phyloP scores from a whole-genome alignment of 2,113 vertebrate species.

The Glaucomys volans region DNA sequence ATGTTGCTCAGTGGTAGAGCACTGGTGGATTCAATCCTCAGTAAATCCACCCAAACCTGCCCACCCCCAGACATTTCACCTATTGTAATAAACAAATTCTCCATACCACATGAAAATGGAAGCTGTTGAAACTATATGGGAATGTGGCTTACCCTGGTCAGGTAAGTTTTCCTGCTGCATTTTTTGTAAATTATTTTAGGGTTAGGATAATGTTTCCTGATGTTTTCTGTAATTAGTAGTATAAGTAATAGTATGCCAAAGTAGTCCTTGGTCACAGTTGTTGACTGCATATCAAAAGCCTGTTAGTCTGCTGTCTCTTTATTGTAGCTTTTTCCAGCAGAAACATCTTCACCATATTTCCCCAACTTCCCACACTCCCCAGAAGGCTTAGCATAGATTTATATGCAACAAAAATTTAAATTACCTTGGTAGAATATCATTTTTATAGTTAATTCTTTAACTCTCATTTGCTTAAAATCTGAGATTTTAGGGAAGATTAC shows the following conservation, averaged over 20 bases:
- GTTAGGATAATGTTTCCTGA: neutral
- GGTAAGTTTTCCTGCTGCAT: neutral
- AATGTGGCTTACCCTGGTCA: neutral
- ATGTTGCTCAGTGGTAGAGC: too few species aligned
- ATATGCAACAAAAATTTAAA: neutral
- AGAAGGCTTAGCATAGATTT: neutral
- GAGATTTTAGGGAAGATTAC: constrained; percentile 6
- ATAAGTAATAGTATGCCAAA: neutral
- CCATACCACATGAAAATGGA: constrained; percentile 1
- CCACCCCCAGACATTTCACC: neutral
- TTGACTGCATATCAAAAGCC: neutral
- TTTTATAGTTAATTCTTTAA: constrained; percentile 41
- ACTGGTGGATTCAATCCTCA: too few species aligned
- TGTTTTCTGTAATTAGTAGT: neutral
- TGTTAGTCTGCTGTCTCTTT: neutral
- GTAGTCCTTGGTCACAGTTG: neutral
- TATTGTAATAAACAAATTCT: neutral
- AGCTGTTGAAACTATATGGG: neutral
- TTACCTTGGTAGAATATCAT: neutral
- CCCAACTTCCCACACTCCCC: neutral
- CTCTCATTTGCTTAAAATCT: constrained; percentile 39
- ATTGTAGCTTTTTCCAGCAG: neutral
- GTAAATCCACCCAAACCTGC: too few species aligned
- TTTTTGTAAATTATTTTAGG: neutral
- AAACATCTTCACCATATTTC: neutral